Evolutionary conservation across 2,113 vertebrate species (phyloP), one percentile per base, ranked within the genome.

Genomic region (Lamprotornis superbus): DNA sequence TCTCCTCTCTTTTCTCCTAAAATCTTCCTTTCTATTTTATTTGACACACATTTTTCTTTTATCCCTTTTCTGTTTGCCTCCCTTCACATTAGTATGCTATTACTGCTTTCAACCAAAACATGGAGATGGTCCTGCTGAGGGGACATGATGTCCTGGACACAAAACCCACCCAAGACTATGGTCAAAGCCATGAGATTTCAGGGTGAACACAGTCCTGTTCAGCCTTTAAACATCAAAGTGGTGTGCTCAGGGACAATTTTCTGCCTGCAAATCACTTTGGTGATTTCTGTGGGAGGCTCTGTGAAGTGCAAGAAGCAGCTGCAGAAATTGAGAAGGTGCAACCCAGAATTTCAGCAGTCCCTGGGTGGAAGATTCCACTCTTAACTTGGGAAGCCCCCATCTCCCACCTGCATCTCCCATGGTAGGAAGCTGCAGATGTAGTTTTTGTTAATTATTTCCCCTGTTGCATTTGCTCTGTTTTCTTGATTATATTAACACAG

Each of bases 401-500:
- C 59, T 85, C 82, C 53, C 15, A 9, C 69, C 24, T 75, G 37
- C 71, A 12, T 63, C 37, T 90, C 83, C 85, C 83, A 5, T 8
- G 49, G 30, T 28, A 82, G 69, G 80, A 85, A 89, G 57, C 39
- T 76, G 90, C 77, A 19, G 7, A 59, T 87, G 52, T 86, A 63
- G 95, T 89, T 90, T 47, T 79, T 80, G 94, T 93, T 92, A 87
- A 87, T 95, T 96, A 80, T 90, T 97, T 82, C 93, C 75, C 67
- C 76, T 67, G 87, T 78, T 94, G 67, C 67, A 53, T 85, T 95
- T 9, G 27, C 64, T 79, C 49, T 87, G 86, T 89, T 96, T 97
- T 95, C 83, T 89, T 94, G 86, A 94, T 90, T 80, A 50, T n/a
- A 53, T 92, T 92, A 92, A 95, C 81, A 76, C 7, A 0, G 76